Base-by-base conservation (phyloP, 2,888 invertebrate species). In the Drosophila formosana region DNA sequence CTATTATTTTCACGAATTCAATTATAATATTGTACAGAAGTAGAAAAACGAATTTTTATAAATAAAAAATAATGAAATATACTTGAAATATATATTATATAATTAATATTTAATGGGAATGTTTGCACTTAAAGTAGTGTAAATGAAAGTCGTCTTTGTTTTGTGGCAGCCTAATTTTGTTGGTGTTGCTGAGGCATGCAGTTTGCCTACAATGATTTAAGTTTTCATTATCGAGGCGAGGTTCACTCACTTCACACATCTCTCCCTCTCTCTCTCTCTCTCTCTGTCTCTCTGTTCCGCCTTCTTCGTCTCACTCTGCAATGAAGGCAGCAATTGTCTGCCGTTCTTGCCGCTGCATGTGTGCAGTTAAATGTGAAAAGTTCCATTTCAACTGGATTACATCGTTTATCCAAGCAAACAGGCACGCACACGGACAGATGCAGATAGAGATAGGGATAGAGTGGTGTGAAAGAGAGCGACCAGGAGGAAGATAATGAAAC, bases 321-420 rank as follows among this genome's bases (percentile, higher is more conserved):
- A 25, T 45, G n/a, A 25, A 28, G 28, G 8, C 49, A 34, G 26
- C 43, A 50, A 58, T 50, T 49, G 66, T 13, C 65, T 52, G 25
- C 23, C 47, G 41, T 57, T 34, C n/a, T 41, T 11, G 53, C 13
- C 30, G 53, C 25, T 68, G 72, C 66, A 67, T 80, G 70, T 73
- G 80, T 67, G 82, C 85, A 81, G 88, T 85, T 87, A 89, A 89
- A 89, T 85, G 88, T 76, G 76, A 78, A 85, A 89, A 86, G 88
- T 86, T 89, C 78, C 88, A 89, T 89, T 86, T 87, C 82, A 72
- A 78, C 78, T 72, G 82, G 85, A 87, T 86, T 86, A 84, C 89
- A 72, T 72, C 82, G 85, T 84, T 83, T 84, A 88, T 84, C 89
- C 89, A 68, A 76, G 89, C 87, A 88, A 88, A 88, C 89, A 78